A percentile compares a stretch with the other conserved stretches of the same genome.
Conservation (phyloP, 1,140 invertebrate genomes). For the Hylyphantes graminicola region DNA sequence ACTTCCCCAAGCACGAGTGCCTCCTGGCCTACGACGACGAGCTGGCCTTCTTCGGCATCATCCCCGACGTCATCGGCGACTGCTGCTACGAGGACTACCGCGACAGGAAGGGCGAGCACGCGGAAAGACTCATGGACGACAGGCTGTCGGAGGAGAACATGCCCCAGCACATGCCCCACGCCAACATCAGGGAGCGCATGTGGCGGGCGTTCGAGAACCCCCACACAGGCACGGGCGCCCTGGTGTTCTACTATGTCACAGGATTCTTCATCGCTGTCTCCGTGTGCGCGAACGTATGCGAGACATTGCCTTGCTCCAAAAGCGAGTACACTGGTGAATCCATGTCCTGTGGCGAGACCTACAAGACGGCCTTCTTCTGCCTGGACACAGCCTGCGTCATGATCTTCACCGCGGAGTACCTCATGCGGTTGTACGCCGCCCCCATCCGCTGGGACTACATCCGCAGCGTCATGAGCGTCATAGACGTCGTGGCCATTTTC, state of each 20-base stretch:
- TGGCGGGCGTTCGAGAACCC: constrained; percentile 99
- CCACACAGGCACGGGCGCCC: constrained; percentile 95
- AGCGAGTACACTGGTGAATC: constrained; percentile 80
- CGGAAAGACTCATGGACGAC: constrained; percentile 97
- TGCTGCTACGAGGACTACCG: constrained; percentile 99
- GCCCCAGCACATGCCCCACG: constrained; percentile 73
- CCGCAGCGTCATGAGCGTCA: constrained; percentile 97
- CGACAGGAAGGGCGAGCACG: constrained; percentile 98
- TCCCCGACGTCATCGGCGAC: constrained; percentile 97
- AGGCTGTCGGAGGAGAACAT: constrained; percentile 93
- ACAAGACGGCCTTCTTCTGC: constrained; percentile 98
- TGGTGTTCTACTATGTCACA: constrained; percentile 99
- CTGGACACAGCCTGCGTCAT: constrained; percentile 99
- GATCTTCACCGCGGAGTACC: constrained; percentile 99
- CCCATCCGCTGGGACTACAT: constrained; percentile 98
- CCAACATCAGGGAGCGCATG: constrained; percentile 94
- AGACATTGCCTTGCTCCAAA: constrained; percentile 89
- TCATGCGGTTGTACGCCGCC: constrained; percentile 95
- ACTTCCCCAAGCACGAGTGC: constrained; percentile 99
- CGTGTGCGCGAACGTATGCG: constrained; percentile 98
- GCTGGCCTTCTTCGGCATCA: constrained; percentile 97
- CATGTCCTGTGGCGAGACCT: constrained; percentile 94
- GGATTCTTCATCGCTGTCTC: constrained; percentile 99
- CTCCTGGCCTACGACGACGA: constrained; percentile 99
- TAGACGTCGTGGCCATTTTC: constrained; percentile 99